Conservation (phyloP, 2,797 vertebrate species). For the Urosaurus nigricauda region DNA sequence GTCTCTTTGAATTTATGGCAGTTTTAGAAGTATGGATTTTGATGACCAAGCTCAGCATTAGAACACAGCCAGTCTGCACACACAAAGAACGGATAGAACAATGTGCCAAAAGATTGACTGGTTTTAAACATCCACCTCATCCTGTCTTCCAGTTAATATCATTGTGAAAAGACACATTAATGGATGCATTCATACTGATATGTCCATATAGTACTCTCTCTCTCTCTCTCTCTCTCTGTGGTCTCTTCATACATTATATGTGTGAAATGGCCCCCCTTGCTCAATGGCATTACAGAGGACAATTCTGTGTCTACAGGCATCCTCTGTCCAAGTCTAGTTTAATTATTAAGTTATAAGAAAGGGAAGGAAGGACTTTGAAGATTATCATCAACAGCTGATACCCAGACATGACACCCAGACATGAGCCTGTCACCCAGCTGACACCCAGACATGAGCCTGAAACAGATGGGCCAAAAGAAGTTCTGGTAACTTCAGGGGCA, state of each 20-base stretch:
- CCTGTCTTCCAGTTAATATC: background rate
- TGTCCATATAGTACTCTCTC: background rate
- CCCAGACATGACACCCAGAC: background rate
- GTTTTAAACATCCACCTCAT: background rate
- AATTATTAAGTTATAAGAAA: background rate
- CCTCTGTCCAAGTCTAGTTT: background rate
- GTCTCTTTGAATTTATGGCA: slow-evolving; percentile 11
- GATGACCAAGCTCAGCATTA: slow-evolving; percentile 19
- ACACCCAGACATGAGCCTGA: background rate
- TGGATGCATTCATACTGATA: too few species aligned
- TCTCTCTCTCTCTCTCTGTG: too few species aligned
- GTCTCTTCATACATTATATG: background rate
- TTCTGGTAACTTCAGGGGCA: too few species aligned
- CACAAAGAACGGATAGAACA: background rate
- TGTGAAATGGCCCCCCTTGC: background rate
- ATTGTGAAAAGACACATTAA: background rate
- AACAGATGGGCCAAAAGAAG: too few species aligned
- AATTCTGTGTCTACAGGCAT: background rate
- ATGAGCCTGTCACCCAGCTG: background rate
- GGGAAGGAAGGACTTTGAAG: background rate
- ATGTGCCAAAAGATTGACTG: background rate
- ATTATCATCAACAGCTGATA: background rate
- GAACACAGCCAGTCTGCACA: background rate
- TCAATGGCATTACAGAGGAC: background rate
- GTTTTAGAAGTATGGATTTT: slow-evolving; percentile 13